Conservation (phyloP, 2,797 vertebrate species). For the Tangara arthus region DNA sequence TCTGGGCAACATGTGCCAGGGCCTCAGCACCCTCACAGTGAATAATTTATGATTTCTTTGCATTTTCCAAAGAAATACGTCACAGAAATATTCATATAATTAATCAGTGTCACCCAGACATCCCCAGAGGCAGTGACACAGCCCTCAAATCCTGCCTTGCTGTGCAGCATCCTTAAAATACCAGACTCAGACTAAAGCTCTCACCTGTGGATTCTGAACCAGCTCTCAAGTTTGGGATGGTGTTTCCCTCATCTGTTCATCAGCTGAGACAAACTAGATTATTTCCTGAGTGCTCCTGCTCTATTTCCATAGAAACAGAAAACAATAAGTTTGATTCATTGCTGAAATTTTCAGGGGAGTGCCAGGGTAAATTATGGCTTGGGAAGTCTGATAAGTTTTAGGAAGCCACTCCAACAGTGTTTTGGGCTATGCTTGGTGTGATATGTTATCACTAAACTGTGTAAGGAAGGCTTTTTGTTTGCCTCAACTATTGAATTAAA, state of each 20-base stretch:
- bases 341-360: not conserved
- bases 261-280: not conserved
- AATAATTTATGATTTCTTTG: not conserved
- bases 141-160: not conserved
- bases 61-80: not conserved
- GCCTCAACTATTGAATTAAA: not conserved
- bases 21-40: fast-evolving
- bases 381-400: not conserved
- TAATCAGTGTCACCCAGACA: not conserved
- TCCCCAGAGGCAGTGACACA: not conserved
- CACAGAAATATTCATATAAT: not conserved
- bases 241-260: not conserved
- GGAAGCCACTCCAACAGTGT: not conserved
- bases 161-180: not conserved
- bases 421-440: not conserved
- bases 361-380: not conserved
- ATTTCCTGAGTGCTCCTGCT: not conserved
- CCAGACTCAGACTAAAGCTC: fast-evolving
- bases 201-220: not conserved
- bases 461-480: not conserved
- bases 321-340: not conserved
- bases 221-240: not conserved
- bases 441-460: not conserved
- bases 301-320: not conserved
- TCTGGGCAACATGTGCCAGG: not conserved